phyloP scores from a whole-genome alignment of 64 coral and sea anemone species.

The Orbicella faveolata region DNA sequence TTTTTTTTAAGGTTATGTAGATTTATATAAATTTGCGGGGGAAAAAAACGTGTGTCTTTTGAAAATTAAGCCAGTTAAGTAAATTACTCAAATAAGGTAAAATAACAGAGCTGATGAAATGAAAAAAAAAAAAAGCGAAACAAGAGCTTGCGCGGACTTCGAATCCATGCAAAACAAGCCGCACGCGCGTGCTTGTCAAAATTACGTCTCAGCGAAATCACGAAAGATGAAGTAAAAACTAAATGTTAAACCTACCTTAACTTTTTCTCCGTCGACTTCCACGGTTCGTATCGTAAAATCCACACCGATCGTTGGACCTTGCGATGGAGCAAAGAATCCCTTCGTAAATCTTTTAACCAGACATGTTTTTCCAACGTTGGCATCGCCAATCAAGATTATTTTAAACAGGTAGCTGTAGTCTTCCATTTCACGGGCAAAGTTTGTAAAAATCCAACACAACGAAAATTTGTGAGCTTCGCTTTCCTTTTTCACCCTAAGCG shows the following conservation, averaged over 20 bases:
- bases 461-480: neutral
- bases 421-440: constrained; percentile 44
- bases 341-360: constrained; percentile 92
- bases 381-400: constrained; percentile 97
- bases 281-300: constrained; percentile 98
- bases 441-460: neutral
- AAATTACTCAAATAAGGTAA: neutral
- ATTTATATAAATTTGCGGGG: neutral
- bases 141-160: neutral
- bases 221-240: neutral
- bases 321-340: constrained; percentile 87
- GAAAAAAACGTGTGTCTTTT: neutral
- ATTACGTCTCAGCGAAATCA: neutral
- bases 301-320: constrained; percentile 96
- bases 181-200: neutral
- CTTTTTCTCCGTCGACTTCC: constrained; percentile 91
- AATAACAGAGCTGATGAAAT: neutral
- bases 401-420: constrained; percentile 97
- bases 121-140: too few relatives aligned
- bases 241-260: constrained; percentile 58
- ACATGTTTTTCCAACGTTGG: constrained; percentile 98
- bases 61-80: too few relatives aligned
- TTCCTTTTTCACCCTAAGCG: neutral
- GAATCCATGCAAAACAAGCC: neutral
- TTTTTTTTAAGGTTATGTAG: too few relatives aligned